Evolutionary conservation across 2,797 vertebrate species (phyloP), one percentile per base, ranked within the genome.

Genomic region (Semaprochilodus insignis): DNA sequence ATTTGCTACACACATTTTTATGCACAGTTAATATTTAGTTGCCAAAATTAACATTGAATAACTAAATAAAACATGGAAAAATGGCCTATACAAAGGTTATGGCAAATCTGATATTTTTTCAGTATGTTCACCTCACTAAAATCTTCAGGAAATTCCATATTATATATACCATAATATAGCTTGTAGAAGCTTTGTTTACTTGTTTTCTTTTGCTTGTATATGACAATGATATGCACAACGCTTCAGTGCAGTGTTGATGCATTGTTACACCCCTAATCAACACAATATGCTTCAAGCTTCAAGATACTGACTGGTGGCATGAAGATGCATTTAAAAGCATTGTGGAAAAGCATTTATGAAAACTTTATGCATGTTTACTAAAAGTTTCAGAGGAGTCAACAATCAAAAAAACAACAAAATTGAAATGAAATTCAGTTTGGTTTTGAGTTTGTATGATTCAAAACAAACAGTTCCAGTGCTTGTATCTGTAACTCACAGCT

Each of bases 231-330:
- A 66, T 34, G 27, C 17, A n/a, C 4, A 11, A 44, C n/a, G 34
- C 7, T 19, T 70, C 11, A 54, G 8, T 54, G 3, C 3, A 52
- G 6, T 15, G n/a, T 31, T 17, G 2, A 51, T 71, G 67, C 19
- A 27, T 72, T 72, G 70, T 72, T 72, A 51, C 44, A 72, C 48
- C 70, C 48, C 23, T 72, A 48, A 54, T 27, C 17, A 70, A 70
- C 23, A 48, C 13, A 40, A 40, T 67, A 5, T 25, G 6, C 4
- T 70, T 13, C 36, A 44, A 17, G 13, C 23, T 36, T 23, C 13
- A 52, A 16, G 15, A 25, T 7, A 34, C 17, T 25, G 7, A 14
- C 44, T 57, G 52, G 4, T 55, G 25, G 11, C 23, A 19, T 74
- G 72, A 34, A 23, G 55, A 55, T 17, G 71, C n/a, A 54, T 31